Percentiles rank a stretch among this genome's conserved stretches.
Conservation (phyloP, 2,888 invertebrate genomes). For the Aleiodes leptofemur region DNA sequence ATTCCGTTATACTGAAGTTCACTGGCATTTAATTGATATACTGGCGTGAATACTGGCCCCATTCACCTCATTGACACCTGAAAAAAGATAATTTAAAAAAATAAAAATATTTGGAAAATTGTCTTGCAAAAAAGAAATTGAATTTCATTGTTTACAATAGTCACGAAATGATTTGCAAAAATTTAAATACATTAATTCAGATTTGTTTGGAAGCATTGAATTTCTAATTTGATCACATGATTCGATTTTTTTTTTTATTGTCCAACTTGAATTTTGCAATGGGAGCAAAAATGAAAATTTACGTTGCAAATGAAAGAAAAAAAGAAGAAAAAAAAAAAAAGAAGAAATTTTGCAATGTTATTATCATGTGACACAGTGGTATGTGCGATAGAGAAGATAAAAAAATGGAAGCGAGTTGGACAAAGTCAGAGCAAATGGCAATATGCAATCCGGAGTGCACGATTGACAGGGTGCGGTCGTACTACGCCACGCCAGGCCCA, state of each 20-base stretch:
- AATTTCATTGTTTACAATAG: background rate
- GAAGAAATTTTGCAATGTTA: conserved; percentile 29
- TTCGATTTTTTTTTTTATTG: too few species aligned
- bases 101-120: background rate
- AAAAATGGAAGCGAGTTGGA: conserved; percentile 19
- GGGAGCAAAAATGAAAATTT: background rate
- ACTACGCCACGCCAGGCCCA: conserved; percentile 58
- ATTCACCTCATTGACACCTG: conserved; percentile 68
- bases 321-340: background rate
- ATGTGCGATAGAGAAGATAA: conserved; percentile 11
- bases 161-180: too few species aligned
- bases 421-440: conserved; percentile 12
- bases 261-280: too few species aligned
- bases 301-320: background rate
- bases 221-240: background rate
- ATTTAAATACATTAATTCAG: too few species aligned
- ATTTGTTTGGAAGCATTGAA: background rate
- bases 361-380: conserved; percentile 37
- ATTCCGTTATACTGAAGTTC: conserved; percentile 69
- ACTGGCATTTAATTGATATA: conserved; percentile 72
- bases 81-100: conserved; percentile 40
- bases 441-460: conserved; percentile 45
- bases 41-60: conserved; percentile 75
- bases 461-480: conserved; percentile 58
- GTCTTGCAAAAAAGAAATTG: background rate